These are phyloP conservation scores for Listrodromus nycthemerus DNA, from an alignment of 2,888 invertebrate genomes.

Conservation along the genomic window DNA sequence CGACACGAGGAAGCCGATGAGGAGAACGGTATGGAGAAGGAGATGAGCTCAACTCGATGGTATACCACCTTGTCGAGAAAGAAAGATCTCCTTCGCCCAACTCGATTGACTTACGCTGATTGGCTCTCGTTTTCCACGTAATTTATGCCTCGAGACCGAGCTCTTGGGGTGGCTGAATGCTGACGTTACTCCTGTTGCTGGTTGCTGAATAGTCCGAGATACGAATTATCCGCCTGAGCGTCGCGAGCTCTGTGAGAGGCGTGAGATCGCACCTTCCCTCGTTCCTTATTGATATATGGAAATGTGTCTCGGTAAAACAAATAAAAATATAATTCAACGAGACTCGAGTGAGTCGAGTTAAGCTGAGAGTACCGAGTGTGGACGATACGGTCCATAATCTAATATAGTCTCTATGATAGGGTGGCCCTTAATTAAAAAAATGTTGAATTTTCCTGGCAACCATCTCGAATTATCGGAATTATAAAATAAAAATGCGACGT, in stretches of 20 bases:
- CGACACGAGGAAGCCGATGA: slow-evolving; percentile 8
- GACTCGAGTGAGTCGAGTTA: neutral
- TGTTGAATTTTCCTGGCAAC: too few relatives aligned
- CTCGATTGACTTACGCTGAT: slow-evolving; percentile 68
- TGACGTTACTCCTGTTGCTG: slow-evolving; percentile 1
- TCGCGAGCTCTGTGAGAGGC: slow-evolving; percentile 12
- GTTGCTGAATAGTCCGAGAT: slow-evolving; percentile 4
- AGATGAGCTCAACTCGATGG: slow-evolving; percentile 39
- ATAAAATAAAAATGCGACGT: too few relatives aligned
- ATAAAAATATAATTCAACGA: neutral
- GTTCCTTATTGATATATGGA: slow-evolving; percentile 28
- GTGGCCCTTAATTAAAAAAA: too few relatives aligned
- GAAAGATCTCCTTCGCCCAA: slow-evolving; percentile 62
- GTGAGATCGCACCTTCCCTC: slow-evolving; percentile 19
- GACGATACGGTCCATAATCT: too few relatives aligned
- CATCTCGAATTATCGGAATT: too few relatives aligned
- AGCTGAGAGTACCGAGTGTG: neutral
- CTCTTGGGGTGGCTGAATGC: neutral
- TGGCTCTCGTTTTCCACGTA: slow-evolving; percentile 70
- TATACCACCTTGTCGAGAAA: slow-evolving; percentile 55
- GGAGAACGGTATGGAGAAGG: slow-evolving; percentile 11
- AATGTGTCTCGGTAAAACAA: slow-evolving; percentile 6
- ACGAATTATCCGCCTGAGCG: slow-evolving; percentile 31
- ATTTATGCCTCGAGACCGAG: slow-evolving; percentile 59
- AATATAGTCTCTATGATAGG: too few relatives aligned